Evolutionary conservation across 2,888 invertebrate species (phyloP), one percentile per base, ranked within the genome.

Genomic region (Ptycholaimellus sp.): DNA sequence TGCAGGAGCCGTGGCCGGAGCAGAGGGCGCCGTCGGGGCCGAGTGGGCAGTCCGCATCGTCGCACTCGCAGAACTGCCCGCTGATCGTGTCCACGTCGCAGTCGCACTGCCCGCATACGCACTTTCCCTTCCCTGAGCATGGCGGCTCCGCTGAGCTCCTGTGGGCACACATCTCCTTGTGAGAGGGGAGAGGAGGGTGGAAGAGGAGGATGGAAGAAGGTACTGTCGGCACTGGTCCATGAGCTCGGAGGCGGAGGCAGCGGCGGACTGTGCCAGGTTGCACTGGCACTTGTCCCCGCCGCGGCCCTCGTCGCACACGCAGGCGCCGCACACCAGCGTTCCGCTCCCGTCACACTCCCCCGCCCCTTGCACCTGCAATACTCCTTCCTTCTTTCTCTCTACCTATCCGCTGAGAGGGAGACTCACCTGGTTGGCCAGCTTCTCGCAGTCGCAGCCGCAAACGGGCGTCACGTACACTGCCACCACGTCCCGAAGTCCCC

Each of bases 221-320:
- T 34, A 52, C 51, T 42, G 37, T 43, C 44, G 33, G 39, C 53
- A 53, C 29, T 45, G 42, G 30, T 49, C 40, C 20, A 48, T 44
- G 29, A 53, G 38, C 23, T 46, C 43, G 2, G 33, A 30, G 9
- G 49, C 44, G n/a, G 33, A 42, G 6, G 39, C 36, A 23, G 50
- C 50, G 17, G 48, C 51, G 39, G 46, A 44, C 11, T 41, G 33
- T 16, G 42, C 38, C 32, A 53, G 38, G 13, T 51, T 48, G 37
- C 53, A 53, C 36, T 55, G 52, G 48, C 66, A 67, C 13, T 50
- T 43, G 14, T 42, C 36, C 9, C 51, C 51, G 14, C 50, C 51
- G 14, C 40, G 39, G 13, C 42, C 42, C 5, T 25, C 25, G 23
- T 49, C 40, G 40, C 51, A 49, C 7, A 42, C 40, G 38, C 52